Conservation (phyloP, 2,888 invertebrate genomes). For the Gerosis bhagava region DNA sequence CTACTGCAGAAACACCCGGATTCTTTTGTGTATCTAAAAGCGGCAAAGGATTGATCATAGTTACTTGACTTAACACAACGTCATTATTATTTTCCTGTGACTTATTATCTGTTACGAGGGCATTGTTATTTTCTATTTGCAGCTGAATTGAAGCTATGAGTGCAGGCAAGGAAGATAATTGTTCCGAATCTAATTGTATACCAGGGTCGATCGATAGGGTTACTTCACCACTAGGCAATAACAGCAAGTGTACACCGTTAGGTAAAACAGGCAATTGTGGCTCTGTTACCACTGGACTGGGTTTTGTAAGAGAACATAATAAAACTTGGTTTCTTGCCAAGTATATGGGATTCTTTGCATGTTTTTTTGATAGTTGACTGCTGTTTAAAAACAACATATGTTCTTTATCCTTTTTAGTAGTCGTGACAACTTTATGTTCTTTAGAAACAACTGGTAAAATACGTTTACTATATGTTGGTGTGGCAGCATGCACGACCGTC, state of each 20-base stretch:
- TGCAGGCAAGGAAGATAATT: constrained; percentile 40
- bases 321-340: constrained; percentile 65
- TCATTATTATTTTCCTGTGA: too few species aligned
- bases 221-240: constrained; percentile 44
- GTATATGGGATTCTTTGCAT: constrained; percentile 46
- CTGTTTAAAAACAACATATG: too few species aligned
- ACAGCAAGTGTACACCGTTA: constrained; percentile 43
- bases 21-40: too few species aligned
- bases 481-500: constrained; percentile 1
- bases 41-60: too few species aligned
- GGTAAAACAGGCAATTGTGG: constrained; percentile 35
- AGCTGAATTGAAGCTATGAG: constrained; percentile 45
- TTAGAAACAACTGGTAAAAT: too few species aligned
- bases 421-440: too few species aligned
- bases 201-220: constrained; percentile 41
- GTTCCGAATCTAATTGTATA: constrained; percentile 34
- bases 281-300: constrained; percentile 19
- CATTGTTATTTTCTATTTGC: constrained; percentile 35
- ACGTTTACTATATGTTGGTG: too few species aligned
- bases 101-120: neutral
- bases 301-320: constrained; percentile 53
- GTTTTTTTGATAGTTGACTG: constrained; percentile 35
- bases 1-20: too few species aligned
- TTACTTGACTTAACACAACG: too few species aligned
- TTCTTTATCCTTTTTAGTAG: too few species aligned